Evolutionary conservation across 2,113 vertebrate genomes (phyloP).

Genomic region (Spheniscus mendiculus): DNA sequence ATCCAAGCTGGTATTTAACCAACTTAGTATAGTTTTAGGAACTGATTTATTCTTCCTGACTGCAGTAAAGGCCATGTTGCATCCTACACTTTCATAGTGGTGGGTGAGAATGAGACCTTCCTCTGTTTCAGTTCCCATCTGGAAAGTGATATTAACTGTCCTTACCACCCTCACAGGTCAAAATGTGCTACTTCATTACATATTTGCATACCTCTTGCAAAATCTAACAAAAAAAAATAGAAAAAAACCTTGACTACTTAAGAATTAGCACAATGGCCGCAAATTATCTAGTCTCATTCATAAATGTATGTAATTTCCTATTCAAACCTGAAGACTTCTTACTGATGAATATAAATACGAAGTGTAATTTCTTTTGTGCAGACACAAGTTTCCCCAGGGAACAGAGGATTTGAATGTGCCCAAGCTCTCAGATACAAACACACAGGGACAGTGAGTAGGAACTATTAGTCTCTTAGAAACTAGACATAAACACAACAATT

Average conservation of each 20-base stretch:
- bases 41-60: background rate
- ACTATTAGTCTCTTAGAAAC: slow-evolving; percentile 53
- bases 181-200: background rate
- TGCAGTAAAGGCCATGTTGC: background rate
- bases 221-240: background rate
- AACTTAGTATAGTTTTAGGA: background rate
- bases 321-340: background rate
- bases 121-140: background rate
- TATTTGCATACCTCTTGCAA: background rate
- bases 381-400: background rate
- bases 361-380: background rate
- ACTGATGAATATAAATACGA: background rate
- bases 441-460: background rate
- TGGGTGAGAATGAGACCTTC: background rate
- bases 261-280: background rate
- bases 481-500: slow-evolving; percentile 46
- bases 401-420: background rate
- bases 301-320: background rate
- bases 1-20: background rate
- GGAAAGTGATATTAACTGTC: background rate
- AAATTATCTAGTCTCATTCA: background rate
- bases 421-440: background rate
- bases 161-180: background rate
- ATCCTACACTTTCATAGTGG: background rate
- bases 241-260: background rate